Base-by-base conservation (phyloP, 2,888 invertebrate genomes). In the Panorpa germanica region DNA sequence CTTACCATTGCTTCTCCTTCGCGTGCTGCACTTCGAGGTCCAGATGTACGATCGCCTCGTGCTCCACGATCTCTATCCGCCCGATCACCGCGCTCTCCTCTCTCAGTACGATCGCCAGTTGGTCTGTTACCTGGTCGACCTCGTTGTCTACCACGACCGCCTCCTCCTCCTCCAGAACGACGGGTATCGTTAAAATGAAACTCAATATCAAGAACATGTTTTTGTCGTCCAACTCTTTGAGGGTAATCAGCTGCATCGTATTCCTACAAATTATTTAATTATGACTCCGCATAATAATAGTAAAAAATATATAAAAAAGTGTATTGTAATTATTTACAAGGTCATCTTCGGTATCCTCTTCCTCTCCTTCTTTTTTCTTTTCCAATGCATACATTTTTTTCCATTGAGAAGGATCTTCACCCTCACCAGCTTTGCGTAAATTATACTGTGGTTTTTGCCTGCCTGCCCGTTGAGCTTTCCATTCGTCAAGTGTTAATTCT, bases 401-500 rank as follows among this genome's bases (percentile, higher is more conserved):
- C 90, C 90, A 91, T 57, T 88, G 85, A 33, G 70, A 69, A 30
- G 74, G 65, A 53, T 86, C 86, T 48, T 85, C 88, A 24, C 91
- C 93, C 57, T 93, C 91, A 16, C 88, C 90, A 31, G 91, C 82
- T 57, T 90, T 88, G 33, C 93, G 75, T 46, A 90, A 57, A 53
- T 93, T 91, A 55, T 75, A 93, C 43, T 77, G 75, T 28, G 90
- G 83, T 52, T 85, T 81, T 36, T 69, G 67, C 42, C 86, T 73
- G 46, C 69, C 66, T 31, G 67, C 70, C 45, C 81, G 78, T 45
- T 81, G 61, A 34, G 85, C 86, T 57, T 86, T 86, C 74, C 85
- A 93, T 64, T 93, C 91, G 49, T 91, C 91, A 42, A 91, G 61
- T 20, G 93, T 93, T 52, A 93, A 64, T 59, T 81, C 82, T 45